Base-by-base conservation (phyloP, 2,797 vertebrate species). In the Melopsittacus undulatus region DNA sequence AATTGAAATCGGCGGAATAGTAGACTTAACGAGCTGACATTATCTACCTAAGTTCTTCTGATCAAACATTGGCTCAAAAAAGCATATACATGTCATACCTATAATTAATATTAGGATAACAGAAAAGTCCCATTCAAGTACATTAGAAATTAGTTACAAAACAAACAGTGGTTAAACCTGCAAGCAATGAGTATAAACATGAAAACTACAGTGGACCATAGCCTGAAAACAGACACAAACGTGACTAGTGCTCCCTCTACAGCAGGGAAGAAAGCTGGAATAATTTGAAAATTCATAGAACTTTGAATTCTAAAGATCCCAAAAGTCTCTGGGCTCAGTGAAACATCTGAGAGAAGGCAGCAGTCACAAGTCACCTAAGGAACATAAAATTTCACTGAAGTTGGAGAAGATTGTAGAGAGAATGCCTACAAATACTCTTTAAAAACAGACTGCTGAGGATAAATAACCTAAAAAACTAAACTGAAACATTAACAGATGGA, bases 121-220 rank as follows among this genome's bases (percentile, higher is more conserved):
- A 11, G 74, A 77, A 61, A 84, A 68, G 19, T 74, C 30, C 12
- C 45, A 70, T 64, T 90, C 56, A 38, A 70, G 22, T 46, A 62
- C 0, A 1, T 94, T 90, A 94, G 72, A 94, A 86, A 73, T 92
- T 59, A 94, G 88, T 87, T 68, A 73, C 56, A 80, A 89, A 88
- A 10, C 61, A 61, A 84, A 70, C 26, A 57, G 29, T 64, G 56
- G 38, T 95, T 95, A 88, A 84, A 94, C 63, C 23, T 40, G 63
- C 88, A 84, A 92, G 70, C 81, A 82, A 6, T 67, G 43, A 89
- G n/a, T 52, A 70, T 13, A 45, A 67, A 80, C 27, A 45, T 1
- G 2, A 79, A 56, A 84, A 76, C 40, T 79, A 14, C 5, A 42
- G n/a, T 26, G 29, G 40, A 75, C 40, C 34, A 66, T 5, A 61